Percentiles rank a stretch among this genome's conserved stretches.
Conservation (phyloP, 2,888 invertebrate genomes). For the Clistopyga incitator region DNA sequence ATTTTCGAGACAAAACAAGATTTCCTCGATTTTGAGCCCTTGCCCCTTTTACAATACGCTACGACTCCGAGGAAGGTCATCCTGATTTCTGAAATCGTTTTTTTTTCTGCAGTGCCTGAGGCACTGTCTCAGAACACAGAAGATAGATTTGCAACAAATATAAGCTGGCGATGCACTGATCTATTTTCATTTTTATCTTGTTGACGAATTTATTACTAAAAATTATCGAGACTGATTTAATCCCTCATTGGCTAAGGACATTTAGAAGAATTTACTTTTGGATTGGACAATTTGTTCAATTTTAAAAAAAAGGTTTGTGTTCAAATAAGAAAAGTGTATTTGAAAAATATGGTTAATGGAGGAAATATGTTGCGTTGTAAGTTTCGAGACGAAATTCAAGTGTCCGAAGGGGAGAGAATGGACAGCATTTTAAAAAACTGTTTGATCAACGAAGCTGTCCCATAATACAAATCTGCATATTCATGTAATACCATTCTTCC, state of each 20-base stretch:
- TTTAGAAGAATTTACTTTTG: no score
- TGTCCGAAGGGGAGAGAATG: not conserved
- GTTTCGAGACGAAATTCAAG: not conserved
- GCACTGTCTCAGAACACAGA: not conserved
- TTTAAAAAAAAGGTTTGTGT: no score
- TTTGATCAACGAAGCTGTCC: not conserved
- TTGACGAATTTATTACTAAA: not conserved
- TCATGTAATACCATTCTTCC: conserved; percentile 22
- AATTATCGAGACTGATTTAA: no score
- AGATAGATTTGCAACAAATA: not conserved
- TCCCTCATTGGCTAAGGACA: no score
- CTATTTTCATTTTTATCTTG: not conserved
- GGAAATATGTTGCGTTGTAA: no score
- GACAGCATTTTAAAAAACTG: not conserved
- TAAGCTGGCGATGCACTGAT: not conserved
- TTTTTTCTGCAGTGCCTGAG: not conserved
- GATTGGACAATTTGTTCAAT: no score
- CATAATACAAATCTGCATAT: conserved; percentile 34
- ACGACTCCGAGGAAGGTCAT: not conserved
- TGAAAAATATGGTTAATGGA: no score
- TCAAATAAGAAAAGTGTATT: no score
- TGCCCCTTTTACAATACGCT: not conserved
- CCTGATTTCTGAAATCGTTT: conserved; percentile 1
- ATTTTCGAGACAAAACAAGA: conserved; percentile 25
- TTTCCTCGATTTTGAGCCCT: conserved; percentile 31